Conservation (phyloP, 2,113 vertebrate genomes). For the Lepidothrix coronata region DNA sequence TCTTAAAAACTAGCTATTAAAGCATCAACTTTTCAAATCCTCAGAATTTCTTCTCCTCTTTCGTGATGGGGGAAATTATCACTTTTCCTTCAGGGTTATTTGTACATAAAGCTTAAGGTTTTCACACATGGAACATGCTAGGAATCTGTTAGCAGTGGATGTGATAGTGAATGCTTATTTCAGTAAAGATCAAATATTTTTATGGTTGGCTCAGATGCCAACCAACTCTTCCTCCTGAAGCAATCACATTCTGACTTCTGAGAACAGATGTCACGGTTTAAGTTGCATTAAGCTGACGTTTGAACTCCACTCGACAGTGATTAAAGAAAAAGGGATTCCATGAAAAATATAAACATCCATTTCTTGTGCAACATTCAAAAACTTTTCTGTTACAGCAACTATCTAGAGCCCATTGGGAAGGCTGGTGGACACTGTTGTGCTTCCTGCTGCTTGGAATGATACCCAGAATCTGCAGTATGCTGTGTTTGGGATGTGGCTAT, state of each 20-base stretch:
- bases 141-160: slow-evolving; percentile 6
- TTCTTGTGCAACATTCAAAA: not conserved
- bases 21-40: not conserved
- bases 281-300: not conserved
- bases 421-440: not conserved
- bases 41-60: not conserved
- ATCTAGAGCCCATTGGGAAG: not conserved
- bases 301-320: not conserved
- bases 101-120: slow-evolving; percentile 4
- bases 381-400: not conserved
- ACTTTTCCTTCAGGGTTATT: not conserved
- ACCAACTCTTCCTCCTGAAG: not conserved
- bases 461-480: not conserved
- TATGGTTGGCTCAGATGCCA: not conserved
- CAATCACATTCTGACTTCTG: not conserved
- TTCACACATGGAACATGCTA: not conserved
- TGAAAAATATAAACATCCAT: not conserved
- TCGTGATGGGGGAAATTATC: not conserved
- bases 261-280: not conserved
- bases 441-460: not conserved
- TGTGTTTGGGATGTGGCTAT: not conserved
- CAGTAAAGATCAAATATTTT: slow-evolving; percentile 35
- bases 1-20: not conserved
- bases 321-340: not conserved
- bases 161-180: not conserved